Conservation (phyloP, 2,113 vertebrate species). For the Murina feae region DNA sequence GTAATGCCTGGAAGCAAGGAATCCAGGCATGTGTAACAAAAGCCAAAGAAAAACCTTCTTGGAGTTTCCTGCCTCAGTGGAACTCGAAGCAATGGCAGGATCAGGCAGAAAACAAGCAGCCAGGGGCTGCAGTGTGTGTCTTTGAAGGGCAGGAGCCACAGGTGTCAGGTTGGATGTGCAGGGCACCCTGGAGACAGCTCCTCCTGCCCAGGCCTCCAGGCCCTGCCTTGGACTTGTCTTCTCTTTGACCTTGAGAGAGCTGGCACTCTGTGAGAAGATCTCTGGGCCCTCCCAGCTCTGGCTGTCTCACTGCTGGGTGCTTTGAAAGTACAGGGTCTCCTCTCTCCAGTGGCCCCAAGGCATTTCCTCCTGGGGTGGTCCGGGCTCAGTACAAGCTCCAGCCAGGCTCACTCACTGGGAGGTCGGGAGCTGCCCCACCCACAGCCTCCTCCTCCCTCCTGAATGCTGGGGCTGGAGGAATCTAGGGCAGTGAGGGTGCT, state of each 20-base stretch:
- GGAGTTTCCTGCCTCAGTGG: not conserved
- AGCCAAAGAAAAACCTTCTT: not conserved
- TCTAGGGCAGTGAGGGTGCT: not conserved
- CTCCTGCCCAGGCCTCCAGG: not conserved
- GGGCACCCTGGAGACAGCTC: not conserved
- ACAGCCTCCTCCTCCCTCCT: not conserved
- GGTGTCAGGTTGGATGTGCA: not conserved
- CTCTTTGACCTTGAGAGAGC: not conserved
- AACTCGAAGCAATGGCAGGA: not conserved
- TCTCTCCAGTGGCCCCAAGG: not conserved
- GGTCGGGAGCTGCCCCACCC: not conserved
- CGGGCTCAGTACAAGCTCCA: not conserved
- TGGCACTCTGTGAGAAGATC: not conserved
- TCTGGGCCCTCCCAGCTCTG: not conserved
- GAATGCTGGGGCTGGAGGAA: not conserved
- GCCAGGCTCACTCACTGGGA: conserved; percentile 20
- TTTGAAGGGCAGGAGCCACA: not conserved
- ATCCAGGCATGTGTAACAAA: not conserved
- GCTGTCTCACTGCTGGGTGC: not conserved
- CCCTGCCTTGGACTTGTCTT: not conserved
- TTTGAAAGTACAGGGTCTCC: not conserved
- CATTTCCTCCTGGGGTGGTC: not conserved
- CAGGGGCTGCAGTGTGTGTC: not conserved
- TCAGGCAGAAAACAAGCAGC: not conserved
- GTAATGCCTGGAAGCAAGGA: not conserved